These are phyloP conservation scores for Mellilla xanthometata DNA, from an alignment of 2,888 invertebrate species.

Conservation along the genomic window DNA sequence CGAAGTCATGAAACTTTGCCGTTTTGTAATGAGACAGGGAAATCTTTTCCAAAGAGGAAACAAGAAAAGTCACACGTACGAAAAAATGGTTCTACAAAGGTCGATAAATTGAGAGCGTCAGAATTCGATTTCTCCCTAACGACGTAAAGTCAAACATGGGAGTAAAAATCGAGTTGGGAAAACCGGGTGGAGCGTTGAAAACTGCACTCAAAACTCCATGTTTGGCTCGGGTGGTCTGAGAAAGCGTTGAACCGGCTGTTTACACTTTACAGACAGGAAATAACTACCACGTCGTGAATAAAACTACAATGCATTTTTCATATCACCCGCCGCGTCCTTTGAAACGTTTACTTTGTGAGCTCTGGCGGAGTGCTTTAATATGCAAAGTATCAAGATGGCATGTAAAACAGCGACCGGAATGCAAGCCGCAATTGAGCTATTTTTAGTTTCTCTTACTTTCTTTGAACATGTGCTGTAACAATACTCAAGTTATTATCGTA, in stretches of 20 bases:
- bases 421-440: slow-evolving; percentile 1
- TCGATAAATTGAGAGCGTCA: not conserved
- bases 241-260: slow-evolving; percentile 34
- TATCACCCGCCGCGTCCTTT: slow-evolving; percentile 34
- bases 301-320: slow-evolving; percentile 39
- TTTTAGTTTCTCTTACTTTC: not conserved
- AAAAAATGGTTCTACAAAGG: not conserved
- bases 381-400: slow-evolving; percentile 29
- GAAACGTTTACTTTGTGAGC: slow-evolving; percentile 29
- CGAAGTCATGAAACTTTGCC: slow-evolving; percentile 8
- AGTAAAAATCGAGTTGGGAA: slow-evolving; percentile 19
- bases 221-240: slow-evolving; percentile 29
- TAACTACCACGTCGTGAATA: slow-evolving; percentile 31
- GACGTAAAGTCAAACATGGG: slow-evolving; percentile 6
- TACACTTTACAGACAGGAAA: slow-evolving; percentile 39
- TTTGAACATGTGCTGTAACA: no score
- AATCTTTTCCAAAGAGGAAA: slow-evolving; percentile 4
- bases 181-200: slow-evolving; percentile 33
- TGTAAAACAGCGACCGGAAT: slow-evolving; percentile 15
- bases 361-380: slow-evolving; percentile 26
- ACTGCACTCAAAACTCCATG: slow-evolving; percentile 27
- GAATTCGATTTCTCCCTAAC: not conserved
- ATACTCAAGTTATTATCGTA: no score
- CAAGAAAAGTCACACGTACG: slow-evolving; percentile 1
- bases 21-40: slow-evolving; percentile 15